Conservation (phyloP, 2,113 vertebrate species). For the Platanista minor region DNA sequence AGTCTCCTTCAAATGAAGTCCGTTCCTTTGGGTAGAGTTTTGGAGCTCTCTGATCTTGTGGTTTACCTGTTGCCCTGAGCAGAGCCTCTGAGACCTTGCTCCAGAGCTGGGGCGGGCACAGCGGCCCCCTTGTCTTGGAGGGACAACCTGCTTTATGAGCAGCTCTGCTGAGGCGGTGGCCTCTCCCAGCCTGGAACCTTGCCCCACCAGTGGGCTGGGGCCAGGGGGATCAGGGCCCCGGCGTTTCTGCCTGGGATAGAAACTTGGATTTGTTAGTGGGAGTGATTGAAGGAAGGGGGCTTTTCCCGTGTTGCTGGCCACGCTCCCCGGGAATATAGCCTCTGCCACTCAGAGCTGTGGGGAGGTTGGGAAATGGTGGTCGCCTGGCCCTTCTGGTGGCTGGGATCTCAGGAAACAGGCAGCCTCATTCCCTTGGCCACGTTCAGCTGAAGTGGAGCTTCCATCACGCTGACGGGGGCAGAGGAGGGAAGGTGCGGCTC, state of each 20-base stretch:
- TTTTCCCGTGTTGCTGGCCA: not conserved
- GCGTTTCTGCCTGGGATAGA: not conserved
- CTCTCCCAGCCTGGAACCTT: not conserved
- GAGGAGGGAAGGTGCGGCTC: not conserved
- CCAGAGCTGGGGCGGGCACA: not conserved
- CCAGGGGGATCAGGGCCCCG: not conserved
- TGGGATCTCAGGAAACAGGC: not conserved
- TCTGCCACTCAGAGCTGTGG: not conserved
- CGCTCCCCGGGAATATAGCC: not conserved
- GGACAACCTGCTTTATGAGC: not conserved
- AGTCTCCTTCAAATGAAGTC: not conserved
- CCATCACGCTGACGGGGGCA: too few species aligned
- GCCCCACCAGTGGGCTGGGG: not conserved
- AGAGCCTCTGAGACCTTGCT: not conserved
- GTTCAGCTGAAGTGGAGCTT: not conserved
- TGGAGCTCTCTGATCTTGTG: not conserved
- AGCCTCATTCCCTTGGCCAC: too few species aligned
- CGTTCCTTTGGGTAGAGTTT: not conserved
- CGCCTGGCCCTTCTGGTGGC: not conserved
- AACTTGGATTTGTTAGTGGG: not conserved
- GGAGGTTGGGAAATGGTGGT: not conserved
- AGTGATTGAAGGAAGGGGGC: not conserved
- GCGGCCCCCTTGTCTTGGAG: not conserved
- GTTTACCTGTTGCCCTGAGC: not conserved
- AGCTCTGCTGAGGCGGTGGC: not conserved